A percentile compares a stretch with the other conserved stretches of the same genome.
Evolutionary conservation across 2,797 vertebrate species (phyloP).

Genomic region (Bovichtus variegatus): DNA sequence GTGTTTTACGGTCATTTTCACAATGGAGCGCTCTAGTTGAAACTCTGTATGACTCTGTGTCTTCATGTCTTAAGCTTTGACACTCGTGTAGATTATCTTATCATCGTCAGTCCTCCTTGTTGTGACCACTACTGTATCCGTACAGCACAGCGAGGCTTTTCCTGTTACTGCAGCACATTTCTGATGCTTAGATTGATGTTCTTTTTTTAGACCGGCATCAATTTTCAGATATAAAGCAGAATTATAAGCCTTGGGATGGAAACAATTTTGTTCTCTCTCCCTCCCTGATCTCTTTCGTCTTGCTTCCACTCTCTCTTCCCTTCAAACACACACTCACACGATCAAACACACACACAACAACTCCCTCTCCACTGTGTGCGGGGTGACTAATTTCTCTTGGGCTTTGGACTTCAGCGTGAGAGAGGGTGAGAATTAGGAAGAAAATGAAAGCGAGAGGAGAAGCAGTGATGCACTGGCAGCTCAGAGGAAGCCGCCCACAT

Average conservation of each 20-base stretch:
- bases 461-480: conserved; percentile 64
- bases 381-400: conserved; percentile 86
- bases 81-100: conserved; percentile 21
- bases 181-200: conserved; percentile 55
- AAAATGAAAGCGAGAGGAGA: conserved; percentile 73
- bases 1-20: conserved; percentile 4
- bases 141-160: conserved; percentile 31
- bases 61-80: conserved; percentile 23
- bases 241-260: conserved; percentile 70
- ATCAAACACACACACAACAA: conserved; percentile 27
- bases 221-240: conserved; percentile 73
- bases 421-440: conserved; percentile 66
- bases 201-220: conserved; percentile 53
- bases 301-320: conserved; percentile 36
- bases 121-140: conserved; percentile 1
- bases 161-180: conserved; percentile 44
- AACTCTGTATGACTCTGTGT: conserved; percentile 15
- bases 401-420: conserved; percentile 77
- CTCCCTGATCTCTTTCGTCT: conserved; percentile 48
- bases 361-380: conserved; percentile 55
- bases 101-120: conserved; percentile 23
- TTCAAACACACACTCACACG: conserved; percentile 37
- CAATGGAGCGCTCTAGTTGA: neutral
- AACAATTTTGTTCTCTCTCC: conserved; percentile 60
- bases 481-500: conserved; percentile 72